phyloP scores from a whole-genome alignment of 2,113 vertebrate genomes.

The Ptychochromis oligacanthus region DNA sequence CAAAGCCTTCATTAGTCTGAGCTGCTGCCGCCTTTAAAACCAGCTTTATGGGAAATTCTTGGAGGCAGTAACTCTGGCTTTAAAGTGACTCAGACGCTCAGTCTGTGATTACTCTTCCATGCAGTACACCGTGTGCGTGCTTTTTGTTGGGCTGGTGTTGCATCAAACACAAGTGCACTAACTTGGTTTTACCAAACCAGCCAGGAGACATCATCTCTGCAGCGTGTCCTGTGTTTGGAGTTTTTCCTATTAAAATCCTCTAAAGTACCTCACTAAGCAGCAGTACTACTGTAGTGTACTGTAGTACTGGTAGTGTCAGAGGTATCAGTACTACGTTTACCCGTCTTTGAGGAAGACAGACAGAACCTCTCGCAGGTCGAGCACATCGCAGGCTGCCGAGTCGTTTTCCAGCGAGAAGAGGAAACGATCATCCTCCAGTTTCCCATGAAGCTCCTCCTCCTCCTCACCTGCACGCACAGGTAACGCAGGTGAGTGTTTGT shows the following conservation, averaged over 20 bases:
- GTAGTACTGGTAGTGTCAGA: neutral
- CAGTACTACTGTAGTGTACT: neutral
- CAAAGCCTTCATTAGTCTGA: too few relatives aligned
- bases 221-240: too few relatives aligned
- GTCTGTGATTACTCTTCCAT: neutral
- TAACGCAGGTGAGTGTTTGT: neutral
- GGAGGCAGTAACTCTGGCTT: neutral
- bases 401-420: conserved; percentile 81
- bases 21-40: neutral
- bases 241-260: too few relatives aligned
- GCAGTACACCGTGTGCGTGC: neutral
- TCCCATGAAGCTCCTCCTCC: conserved; percentile 82
- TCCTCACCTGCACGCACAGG: conserved; percentile 47
- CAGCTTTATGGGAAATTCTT: neutral
- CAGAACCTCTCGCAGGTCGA: conserved; percentile 79
- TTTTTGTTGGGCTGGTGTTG: neutral
- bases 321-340: conserved; percentile 31
- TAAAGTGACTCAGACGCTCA: neutral
- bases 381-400: conserved; percentile 79
- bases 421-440: conserved; percentile 82
- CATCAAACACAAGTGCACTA: too few relatives aligned
- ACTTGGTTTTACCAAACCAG: too few relatives aligned
- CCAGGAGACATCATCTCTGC: too few relatives aligned
- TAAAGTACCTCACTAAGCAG: too few relatives aligned
- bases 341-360: conserved; percentile 66